Evolutionary conservation across 2,888 invertebrate genomes (phyloP).

Genomic region (Aphidius colemani): DNA sequence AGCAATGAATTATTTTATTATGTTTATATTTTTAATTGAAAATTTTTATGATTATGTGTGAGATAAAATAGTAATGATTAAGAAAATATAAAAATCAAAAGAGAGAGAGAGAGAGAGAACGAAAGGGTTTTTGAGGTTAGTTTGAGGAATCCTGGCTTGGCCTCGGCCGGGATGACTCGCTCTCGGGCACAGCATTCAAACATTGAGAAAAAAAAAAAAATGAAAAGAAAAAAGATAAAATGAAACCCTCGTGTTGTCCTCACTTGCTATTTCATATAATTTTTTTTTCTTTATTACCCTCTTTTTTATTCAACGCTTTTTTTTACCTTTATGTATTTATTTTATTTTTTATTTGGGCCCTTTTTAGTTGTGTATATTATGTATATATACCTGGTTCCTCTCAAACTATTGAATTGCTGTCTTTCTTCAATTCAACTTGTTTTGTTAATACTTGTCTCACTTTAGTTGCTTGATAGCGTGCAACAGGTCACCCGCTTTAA

Average conservation of each 20-base stretch:
- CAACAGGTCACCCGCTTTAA: constrained; percentile 19
- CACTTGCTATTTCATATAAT: constrained; percentile 13
- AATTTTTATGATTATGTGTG: too few relatives aligned
- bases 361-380: too few relatives aligned
- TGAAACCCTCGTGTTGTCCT: constrained; percentile 5
- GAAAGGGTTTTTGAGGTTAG: constrained; percentile 20
- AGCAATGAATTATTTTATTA: too few relatives aligned
- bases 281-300: constrained; percentile 6
- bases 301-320: constrained; percentile 3
- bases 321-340: constrained; percentile 1
- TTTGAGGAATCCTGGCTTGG: constrained; percentile 14
- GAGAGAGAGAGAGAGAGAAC: too few relatives aligned
- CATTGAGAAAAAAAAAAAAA: too few relatives aligned
- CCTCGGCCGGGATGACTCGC: constrained; percentile 12
- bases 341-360: too few relatives aligned
- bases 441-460: constrained; percentile 8
- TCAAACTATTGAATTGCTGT: not conserved
- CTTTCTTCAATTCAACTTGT: constrained; percentile 3
- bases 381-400: too few relatives aligned
- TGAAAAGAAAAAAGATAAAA: too few relatives aligned
- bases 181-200: not conserved
- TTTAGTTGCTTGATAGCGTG: constrained; percentile 12
- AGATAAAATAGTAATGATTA: too few relatives aligned
- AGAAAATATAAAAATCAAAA: too few relatives aligned
- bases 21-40: too few relatives aligned